Base-by-base conservation (phyloP, 2,888 invertebrate species). In the Bhutanitis thaidina region DNA sequence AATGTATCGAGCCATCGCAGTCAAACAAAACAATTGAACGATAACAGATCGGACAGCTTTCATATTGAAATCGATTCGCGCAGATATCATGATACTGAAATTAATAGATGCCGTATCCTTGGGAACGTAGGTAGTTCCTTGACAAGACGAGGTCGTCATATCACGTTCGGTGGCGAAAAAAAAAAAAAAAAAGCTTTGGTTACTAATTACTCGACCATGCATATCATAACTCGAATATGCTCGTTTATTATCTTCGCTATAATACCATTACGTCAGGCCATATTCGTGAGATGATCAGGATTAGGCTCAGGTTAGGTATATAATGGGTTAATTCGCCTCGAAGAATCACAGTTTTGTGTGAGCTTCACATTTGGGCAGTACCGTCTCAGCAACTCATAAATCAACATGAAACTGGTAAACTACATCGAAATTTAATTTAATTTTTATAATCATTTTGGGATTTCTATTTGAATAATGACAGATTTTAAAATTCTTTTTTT, bases 381-480 rank as follows among this genome's bases (percentile, higher is more conserved):
- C 60, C 41, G 35, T 36, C 53, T 54, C 54, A 56, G 54, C 56
- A 54, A 55, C 16, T 16, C 15, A n/a, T 0, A 40, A n/a, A 37
- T 54, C 62, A 82, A 76, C 62, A 88, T 88, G 88, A 86, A 86
- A 79, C 77, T 87, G 86, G 88, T 88, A 86, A 37, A 37, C 5
- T 10, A 85, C 53, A 32, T 1, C 40, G 50, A 38, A 29, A 48
- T 57, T 53, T 54, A 40, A 32, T 37, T 53, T 43, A 7, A 51
- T 40, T 40, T 25, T 40, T 30, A 20, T 15, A 5, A 47, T 27
- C 52, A 16, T 50, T n/a, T 27, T 27, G 8, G 8, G 8, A 7
- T 20, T 20, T 52, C 39, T 12, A 40, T 38, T 40, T 46, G 43
- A n/a, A n/a, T 30, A 2, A 3, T 9, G 10, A 10, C 30, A 30